phyloP scores from a whole-genome alignment of 2,113 vertebrate genomes.

The Caracal caracal region DNA sequence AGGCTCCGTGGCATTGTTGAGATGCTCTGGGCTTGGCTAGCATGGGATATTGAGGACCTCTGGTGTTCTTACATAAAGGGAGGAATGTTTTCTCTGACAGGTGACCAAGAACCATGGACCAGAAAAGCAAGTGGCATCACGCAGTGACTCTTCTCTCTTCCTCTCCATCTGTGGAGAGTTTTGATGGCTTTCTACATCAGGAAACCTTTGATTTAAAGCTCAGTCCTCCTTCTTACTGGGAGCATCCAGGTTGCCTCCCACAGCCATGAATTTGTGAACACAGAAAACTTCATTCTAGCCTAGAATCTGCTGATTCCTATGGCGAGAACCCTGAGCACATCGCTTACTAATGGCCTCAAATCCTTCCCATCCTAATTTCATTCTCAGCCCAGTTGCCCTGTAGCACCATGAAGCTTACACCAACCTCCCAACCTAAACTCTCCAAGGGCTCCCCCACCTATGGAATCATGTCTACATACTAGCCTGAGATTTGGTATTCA shows the following conservation, averaged over 20 bases:
- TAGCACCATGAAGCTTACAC: fast-evolving
- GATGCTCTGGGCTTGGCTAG: background rate
- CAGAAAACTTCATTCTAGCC: background rate
- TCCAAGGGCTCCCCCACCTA: background rate
- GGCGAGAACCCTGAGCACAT: background rate
- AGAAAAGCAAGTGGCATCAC: background rate
- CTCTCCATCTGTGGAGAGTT: background rate
- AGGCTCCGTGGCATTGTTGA: background rate
- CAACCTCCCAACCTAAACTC: background rate
- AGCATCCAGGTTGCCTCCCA: background rate
- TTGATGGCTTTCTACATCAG: background rate
- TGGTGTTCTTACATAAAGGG: constrained; percentile 50
- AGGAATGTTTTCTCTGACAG: background rate
- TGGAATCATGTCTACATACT: background rate
- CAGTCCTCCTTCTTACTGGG: background rate
- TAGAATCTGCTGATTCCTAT: background rate
- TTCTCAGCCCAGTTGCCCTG: background rate
- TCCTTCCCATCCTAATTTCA: background rate
- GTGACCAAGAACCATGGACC: background rate
- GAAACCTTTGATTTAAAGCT: background rate
- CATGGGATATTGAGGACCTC: constrained; percentile 65
- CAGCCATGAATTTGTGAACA: background rate
- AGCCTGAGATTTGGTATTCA: background rate
- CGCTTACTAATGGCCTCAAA: background rate
- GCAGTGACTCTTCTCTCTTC: background rate